phyloP scores from a whole-genome alignment of 2,113 vertebrate species.

The Tetrax tetrax region DNA sequence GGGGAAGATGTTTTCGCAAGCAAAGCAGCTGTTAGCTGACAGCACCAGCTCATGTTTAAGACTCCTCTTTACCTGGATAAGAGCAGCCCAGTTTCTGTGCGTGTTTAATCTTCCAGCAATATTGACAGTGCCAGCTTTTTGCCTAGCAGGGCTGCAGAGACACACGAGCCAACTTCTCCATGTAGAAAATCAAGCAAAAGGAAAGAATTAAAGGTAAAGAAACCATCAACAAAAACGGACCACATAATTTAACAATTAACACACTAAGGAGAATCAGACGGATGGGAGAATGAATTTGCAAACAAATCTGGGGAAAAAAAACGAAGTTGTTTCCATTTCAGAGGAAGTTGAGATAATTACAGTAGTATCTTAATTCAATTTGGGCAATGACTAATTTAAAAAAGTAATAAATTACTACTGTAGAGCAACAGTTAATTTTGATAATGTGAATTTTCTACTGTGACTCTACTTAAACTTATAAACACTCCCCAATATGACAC shows the following conservation, averaged over 20 bases:
- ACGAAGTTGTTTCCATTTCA: neutral
- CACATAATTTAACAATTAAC: neutral
- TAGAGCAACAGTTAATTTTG: neutral
- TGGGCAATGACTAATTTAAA: neutral
- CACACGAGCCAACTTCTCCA: neutral
- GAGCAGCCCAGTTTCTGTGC: neutral
- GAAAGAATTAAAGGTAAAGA: neutral
- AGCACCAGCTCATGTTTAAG: neutral
- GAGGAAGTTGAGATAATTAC: neutral
- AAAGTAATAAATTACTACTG: neutral
- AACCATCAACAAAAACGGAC: neutral
- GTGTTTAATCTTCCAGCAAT: neutral
- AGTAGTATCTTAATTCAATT: neutral
- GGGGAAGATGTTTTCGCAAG: neutral
- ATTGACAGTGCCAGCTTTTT: neutral
- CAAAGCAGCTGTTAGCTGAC: neutral
- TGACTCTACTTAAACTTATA: neutral
- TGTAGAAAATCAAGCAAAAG: neutral
- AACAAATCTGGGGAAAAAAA: neutral
- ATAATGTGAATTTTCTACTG: neutral
- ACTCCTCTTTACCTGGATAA: neutral
- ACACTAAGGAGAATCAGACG: neutral
- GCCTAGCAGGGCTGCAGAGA: neutral
- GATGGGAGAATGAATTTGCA: neutral
- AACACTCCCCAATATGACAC: accelerated